A percentile compares a stretch with the other conserved stretches of the same genome.
phyloP scores from a whole-genome alignment of 2,888 invertebrate genomes.

The Tipula helvola region DNA sequence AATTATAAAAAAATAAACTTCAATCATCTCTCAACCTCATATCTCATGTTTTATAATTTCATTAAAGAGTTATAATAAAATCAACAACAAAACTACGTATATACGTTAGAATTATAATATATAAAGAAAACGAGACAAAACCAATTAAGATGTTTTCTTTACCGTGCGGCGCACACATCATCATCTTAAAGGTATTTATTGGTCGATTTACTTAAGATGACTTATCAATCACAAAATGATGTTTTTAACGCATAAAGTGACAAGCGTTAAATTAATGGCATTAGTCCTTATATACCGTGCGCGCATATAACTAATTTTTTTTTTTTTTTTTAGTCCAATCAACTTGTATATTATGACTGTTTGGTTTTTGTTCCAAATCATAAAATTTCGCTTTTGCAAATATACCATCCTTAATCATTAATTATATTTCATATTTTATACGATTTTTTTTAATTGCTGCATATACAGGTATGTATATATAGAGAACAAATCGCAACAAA shows the following conservation, averaged over 20 bases:
- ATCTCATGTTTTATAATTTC: neutral
- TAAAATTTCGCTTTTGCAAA: neutral
- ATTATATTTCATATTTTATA: neutral
- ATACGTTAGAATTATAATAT: neutral
- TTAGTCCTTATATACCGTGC: neutral
- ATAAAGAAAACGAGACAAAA: neutral
- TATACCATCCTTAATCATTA: slow-evolving; percentile 4
- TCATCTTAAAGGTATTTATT: neutral
- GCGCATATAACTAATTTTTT: too few species aligned
- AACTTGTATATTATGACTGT: neutral
- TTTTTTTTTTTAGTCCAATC: neutral
- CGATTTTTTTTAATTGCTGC: neutral
- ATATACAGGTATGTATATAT: neutral
- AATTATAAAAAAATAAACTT: neutral
- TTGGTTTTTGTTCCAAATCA: neutral
- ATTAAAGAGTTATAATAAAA: neutral
- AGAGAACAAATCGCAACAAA: neutral
- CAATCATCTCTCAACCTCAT: neutral
- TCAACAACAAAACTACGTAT: neutral
- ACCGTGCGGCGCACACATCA: neutral
- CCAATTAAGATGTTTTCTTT: neutral
- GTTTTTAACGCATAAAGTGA: neutral
- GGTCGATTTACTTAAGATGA: neutral
- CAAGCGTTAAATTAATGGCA: neutral
- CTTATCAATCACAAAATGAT: neutral